A percentile compares a stretch with the other conserved stretches of the same genome.
These are phyloP conservation scores for Nebria salina DNA, from an alignment of 2,888 invertebrate genomes.

Conservation along the genomic window DNA sequence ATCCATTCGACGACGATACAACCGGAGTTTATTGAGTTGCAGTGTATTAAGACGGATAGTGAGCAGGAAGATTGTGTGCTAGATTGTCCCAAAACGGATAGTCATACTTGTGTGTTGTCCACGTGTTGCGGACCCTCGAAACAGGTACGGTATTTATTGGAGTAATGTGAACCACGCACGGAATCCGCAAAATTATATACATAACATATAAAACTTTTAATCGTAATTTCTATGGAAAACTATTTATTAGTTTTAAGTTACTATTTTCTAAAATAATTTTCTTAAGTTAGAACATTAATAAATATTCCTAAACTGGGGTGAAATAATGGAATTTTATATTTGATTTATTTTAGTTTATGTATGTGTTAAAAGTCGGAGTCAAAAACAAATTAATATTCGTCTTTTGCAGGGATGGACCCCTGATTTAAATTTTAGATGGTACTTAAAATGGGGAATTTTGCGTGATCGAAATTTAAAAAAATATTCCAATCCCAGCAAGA, in stretches of 20 bases:
- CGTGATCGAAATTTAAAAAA: neutral
- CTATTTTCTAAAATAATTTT: too few relatives aligned
- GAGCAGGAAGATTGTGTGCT: conserved; percentile 78
- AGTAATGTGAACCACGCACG: neutral
- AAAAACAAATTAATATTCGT: neutral
- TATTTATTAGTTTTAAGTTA: too few relatives aligned
- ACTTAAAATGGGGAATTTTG: neutral
- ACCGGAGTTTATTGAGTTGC: conserved; percentile 90
- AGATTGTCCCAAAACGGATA: conserved; percentile 82
- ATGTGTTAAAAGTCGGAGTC: neutral
- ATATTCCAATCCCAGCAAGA: neutral
- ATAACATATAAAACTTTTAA: too few relatives aligned
- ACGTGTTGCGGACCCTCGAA: conserved; percentile 89
- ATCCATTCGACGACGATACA: conserved; percentile 99
- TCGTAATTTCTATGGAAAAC: too few relatives aligned
- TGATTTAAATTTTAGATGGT: neutral
- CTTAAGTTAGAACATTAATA: too few relatives aligned
- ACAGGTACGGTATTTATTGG: conserved; percentile 66
- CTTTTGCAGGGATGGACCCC: neutral
- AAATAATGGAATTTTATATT: too few relatives aligned
- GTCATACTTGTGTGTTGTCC: conserved; percentile 78
- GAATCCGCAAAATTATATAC: neutral
- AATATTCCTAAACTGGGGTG: too few relatives aligned
- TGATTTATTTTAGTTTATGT: too few relatives aligned
- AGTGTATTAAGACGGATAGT: conserved; percentile 59